Base-by-base conservation (phyloP, 1,140 invertebrate genomes). In the Musca vetustissima region DNA sequence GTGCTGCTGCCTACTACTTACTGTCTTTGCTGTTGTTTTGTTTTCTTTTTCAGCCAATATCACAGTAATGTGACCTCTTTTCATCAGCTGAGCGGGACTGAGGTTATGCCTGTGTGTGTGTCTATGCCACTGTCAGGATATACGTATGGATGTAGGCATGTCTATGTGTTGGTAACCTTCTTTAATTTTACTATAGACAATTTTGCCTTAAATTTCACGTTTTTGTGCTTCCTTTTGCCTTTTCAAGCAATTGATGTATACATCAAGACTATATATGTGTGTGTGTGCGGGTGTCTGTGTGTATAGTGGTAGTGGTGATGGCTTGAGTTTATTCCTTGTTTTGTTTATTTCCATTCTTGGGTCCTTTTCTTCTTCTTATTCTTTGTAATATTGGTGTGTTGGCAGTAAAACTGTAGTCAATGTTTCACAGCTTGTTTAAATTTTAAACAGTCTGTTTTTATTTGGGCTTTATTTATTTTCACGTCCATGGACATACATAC, bases 351-450 rank as follows among this genome's bases (percentile, higher is more conserved):
- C 19, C 22, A 22, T n/a, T n/a, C 22, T 53, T 53, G 11, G n/a
- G n/a, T n/a, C n/a, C n/a, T n/a, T 53, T 53, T 53, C 22, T 21
- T 53, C 49, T 52, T 52, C 1, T 52, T 52, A 9, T 17, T 52
- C 21, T 22, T 55, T 24, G n/a, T n/a, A n/a, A n/a, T n/a, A n/a
- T n/a, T n/a, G 17, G 11, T 57, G 19, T 22, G 53, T 57, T n/a
- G 53, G 53, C 53, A 61, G 57, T 61, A 61, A 43, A 61, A 15
- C n/a, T 19, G 28, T 17, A 61, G 28, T 36, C 11, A 61, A 61
- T 43, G 28, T 43, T 61, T 61, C 28, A 61, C 53, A 57, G 53
- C 53, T 57, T 57, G 53, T 57, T 57, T 57, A 57, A 57, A 57
- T 13, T 57, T 57, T 57, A 57, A 57, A 57, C 53, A 57, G 53